These are phyloP conservation scores for Gymnocypris eckloni DNA, from an alignment of 2,797 vertebrate genomes.

Conservation along the genomic window DNA sequence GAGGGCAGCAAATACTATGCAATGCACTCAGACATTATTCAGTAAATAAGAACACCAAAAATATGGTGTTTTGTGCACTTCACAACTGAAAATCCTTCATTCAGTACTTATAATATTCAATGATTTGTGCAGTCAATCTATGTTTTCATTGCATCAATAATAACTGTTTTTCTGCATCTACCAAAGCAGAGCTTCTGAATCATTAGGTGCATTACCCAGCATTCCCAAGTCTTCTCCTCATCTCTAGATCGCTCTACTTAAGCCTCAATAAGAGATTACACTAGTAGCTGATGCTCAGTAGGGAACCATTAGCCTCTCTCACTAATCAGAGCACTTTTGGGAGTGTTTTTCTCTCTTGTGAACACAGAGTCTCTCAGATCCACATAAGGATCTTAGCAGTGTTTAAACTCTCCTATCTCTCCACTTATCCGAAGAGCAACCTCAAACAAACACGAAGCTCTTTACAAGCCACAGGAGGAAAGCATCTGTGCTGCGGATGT, in stretches of 20 bases:
- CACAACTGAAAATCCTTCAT: background rate
- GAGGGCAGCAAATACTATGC: constrained; percentile 69
- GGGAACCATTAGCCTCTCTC: constrained; percentile 38
- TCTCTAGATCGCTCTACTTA: constrained; percentile 29
- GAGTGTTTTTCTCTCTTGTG: constrained; percentile 32
- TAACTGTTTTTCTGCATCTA: background rate
- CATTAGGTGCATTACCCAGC: constrained; percentile 6
- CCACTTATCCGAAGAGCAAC: background rate
- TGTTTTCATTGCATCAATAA: background rate
- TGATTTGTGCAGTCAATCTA: background rate
- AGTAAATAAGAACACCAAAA: background rate
- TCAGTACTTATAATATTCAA: background rate
- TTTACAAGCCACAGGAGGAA: constrained; percentile 23
- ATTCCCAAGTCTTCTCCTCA: constrained; percentile 1
- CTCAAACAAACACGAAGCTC: background rate
- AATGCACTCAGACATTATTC: background rate
- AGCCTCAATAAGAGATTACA: constrained; percentile 18
- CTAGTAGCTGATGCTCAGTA: constrained; percentile 1
- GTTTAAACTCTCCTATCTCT: constrained; percentile 11
- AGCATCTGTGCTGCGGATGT: constrained; percentile 1
- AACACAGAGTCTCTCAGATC: constrained; percentile 32
- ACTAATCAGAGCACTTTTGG: constrained; percentile 42
- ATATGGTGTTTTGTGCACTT: background rate
- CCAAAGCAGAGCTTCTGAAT: background rate
- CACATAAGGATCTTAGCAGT: constrained; percentile 29